These are phyloP conservation scores for Drosophila anomelani DNA, from an alignment of 2,888 invertebrate species.

Conservation along the genomic window DNA sequence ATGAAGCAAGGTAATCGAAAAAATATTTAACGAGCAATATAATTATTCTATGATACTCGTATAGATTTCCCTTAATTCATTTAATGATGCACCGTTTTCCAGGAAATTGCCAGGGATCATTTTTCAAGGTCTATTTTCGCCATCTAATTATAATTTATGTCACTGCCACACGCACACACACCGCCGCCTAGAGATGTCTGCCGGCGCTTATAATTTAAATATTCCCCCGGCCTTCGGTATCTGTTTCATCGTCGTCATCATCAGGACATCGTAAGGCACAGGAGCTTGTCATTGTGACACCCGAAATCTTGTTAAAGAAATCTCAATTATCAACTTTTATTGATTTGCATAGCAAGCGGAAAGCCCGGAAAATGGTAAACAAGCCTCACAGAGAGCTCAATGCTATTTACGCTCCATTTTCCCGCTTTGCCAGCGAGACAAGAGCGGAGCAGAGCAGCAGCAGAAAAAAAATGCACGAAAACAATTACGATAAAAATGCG, in stretches of 20 bases:
- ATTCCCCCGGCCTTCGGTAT: constrained; percentile 30
- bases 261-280: constrained; percentile 10
- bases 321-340: constrained; percentile 81
- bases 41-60: constrained; percentile 42
- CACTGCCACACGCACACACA: constrained; percentile 43
- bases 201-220: constrained; percentile 67
- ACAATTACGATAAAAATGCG: constrained; percentile 78
- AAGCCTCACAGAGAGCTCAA: constrained; percentile 55
- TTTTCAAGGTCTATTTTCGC: constrained; percentile 62
- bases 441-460: neutral
- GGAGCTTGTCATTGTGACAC: constrained; percentile 57
- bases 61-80: constrained; percentile 30
- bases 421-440: constrained; percentile 50
- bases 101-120: constrained; percentile 48
- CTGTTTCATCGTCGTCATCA: constrained; percentile 21
- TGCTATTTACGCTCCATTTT: constrained; percentile 77
- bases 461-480: constrained; percentile 68
- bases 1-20: constrained; percentile 29
- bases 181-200: constrained; percentile 20
- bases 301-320: constrained; percentile 77
- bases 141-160: constrained; percentile 77
- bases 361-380: constrained; percentile 55
- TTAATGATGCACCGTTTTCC: constrained; percentile 29
- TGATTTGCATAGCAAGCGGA: constrained; percentile 62
- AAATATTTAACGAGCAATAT: constrained; percentile 48